Conservation (phyloP, 92 coral and sea anemone species). For the Heliopora coerulea region DNA sequence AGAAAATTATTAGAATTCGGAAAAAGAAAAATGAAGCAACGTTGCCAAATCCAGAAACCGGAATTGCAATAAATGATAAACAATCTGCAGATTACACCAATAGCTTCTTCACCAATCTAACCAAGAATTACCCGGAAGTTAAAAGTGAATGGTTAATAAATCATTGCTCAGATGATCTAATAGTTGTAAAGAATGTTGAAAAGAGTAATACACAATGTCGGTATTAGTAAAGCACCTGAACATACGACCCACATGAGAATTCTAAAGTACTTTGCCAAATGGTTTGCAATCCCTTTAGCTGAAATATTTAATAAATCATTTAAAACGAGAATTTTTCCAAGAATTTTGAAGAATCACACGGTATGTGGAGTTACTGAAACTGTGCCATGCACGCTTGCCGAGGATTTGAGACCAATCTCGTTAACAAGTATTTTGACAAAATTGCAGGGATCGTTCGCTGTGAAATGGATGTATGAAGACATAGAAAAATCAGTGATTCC, state of each 20-base stretch:
- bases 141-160: not conserved
- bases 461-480: constrained; percentile 3
- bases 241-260: constrained; percentile 14
- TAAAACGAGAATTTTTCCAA: not conserved
- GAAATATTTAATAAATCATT: constrained; percentile 9
- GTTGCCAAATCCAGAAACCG: not conserved
- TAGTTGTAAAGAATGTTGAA: not conserved
- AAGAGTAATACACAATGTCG: not conserved
- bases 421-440: constrained; percentile 9
- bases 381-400: not conserved
- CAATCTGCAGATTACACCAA: constrained; percentile 8
- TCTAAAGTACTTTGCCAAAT: not conserved
- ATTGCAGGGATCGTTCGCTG: not conserved
- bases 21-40: not conserved
- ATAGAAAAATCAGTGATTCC: not conserved
- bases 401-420: constrained; percentile 9
- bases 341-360: not conserved
- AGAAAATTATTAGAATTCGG: not conserved
- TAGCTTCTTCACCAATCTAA: constrained; percentile 3
- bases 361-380: not conserved
- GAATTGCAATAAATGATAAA: not conserved
- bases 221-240: constrained; percentile 6
- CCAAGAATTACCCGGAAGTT: constrained; percentile 13
- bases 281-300: constrained; percentile 6
- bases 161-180: not conserved